phyloP scores from a whole-genome alignment of 2,797 vertebrate genomes.

The Buceros bicornis region DNA sequence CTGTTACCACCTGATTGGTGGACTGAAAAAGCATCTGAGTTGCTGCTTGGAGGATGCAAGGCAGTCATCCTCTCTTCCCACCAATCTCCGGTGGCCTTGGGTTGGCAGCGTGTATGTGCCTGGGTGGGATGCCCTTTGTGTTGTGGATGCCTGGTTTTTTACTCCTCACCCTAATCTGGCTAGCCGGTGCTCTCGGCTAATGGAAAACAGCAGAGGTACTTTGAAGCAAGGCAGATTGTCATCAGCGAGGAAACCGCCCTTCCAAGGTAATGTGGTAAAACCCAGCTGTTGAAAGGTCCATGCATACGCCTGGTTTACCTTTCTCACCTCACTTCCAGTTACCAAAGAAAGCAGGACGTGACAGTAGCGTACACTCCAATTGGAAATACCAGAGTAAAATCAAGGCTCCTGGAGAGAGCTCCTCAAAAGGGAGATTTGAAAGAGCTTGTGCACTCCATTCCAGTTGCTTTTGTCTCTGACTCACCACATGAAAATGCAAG shows the following conservation, averaged over 20 bases:
- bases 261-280: not conserved
- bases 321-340: not conserved
- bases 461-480: conserved; percentile 58
- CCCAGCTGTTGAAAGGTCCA: not conserved
- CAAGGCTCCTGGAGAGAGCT: not conserved
- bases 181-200: fast-evolving
- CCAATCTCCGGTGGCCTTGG: not conserved
- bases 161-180: not conserved
- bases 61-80: not conserved
- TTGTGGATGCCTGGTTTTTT: not conserved
- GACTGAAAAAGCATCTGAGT: not conserved
- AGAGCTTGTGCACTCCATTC: not conserved
- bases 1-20: not conserved
- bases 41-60: not conserved
- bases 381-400: conserved; percentile 8
- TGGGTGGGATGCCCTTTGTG: not conserved
- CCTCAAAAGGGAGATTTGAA: conserved; percentile 9
- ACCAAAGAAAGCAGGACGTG: not conserved
- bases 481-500: conserved; percentile 44
- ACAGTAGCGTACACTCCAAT: not conserved
- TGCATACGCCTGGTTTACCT: fast-evolving
- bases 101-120: not conserved
- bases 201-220: not conserved
- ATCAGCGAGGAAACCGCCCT: not conserved
- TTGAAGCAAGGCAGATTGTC: not conserved